phyloP scores from a whole-genome alignment of 2,888 invertebrate species.

The Cantharis rustica region DNA sequence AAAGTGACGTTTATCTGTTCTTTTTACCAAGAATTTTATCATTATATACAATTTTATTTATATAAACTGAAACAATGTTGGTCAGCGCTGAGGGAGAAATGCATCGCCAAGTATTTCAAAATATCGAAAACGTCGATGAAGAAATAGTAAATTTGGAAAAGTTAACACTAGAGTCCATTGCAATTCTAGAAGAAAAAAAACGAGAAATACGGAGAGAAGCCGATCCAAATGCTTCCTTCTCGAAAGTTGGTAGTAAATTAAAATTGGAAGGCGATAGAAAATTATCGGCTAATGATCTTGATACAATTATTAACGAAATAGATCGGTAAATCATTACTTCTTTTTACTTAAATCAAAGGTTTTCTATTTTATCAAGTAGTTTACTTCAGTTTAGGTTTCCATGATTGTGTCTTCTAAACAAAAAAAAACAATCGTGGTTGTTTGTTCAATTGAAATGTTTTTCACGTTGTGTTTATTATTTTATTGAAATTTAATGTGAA shows the following conservation, averaged over 20 bases:
- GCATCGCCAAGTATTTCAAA: conserved; percentile 44
- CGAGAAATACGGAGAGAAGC: conserved; percentile 18
- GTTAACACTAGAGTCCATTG: conserved; percentile 26
- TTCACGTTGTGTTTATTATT: background rate
- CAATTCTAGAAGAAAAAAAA: conserved; percentile 32
- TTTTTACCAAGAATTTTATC: background rate
- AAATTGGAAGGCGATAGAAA: conserved; percentile 22
- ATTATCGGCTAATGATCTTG: conserved; percentile 29
- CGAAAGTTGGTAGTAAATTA: background rate
- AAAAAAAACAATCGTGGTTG: background rate
- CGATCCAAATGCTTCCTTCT: conserved; percentile 19
- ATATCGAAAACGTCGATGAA: conserved; percentile 25
- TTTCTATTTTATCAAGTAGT: background rate
- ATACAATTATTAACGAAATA: conserved; percentile 27
- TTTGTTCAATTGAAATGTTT: background rate
- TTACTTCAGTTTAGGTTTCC: background rate
- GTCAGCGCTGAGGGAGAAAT: conserved; percentile 33
- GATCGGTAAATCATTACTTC: conserved; percentile 30
- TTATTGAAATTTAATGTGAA: background rate
- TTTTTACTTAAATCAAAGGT: background rate
- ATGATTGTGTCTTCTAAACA: background rate
- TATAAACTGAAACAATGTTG: background rate
- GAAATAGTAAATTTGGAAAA: conserved; percentile 26
- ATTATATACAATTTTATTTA: background rate
- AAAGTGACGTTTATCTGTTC: background rate